phyloP scores from a whole-genome alignment of 2,113 vertebrate species.

The Conger conger region DNA sequence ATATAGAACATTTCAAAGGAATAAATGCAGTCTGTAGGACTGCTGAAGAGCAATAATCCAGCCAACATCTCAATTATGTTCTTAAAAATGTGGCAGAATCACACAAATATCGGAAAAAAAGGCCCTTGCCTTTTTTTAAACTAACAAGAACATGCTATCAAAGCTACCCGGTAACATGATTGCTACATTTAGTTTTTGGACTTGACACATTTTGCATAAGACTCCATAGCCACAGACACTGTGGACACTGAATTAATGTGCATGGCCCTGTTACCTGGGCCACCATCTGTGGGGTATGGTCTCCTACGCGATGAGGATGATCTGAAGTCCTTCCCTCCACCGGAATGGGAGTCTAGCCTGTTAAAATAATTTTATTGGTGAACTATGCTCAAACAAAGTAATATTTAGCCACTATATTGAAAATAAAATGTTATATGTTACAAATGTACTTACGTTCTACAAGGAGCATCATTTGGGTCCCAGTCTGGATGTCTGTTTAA shows the following conservation, averaged over 20 bases:
- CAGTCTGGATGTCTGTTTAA: constrained; percentile 28
- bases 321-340: neutral
- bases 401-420: neutral
- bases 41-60: no score
- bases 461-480: neutral
- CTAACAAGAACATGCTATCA: no score
- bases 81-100: no score
- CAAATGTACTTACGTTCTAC: constrained; percentile 1
- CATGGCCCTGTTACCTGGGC: neutral
- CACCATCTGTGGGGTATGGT: neutral
- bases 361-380: neutral
- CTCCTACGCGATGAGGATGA: neutral
- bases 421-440: neutral
- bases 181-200: no score
- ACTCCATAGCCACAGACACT: no score
- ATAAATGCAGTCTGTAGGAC: no score
- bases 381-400: neutral
- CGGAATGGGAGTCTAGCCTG: neutral
- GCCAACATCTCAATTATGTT: no score
- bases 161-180: no score
- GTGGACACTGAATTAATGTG: neutral
- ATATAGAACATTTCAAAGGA: no score
- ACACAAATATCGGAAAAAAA: no score
- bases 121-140: no score
- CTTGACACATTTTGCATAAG: no score